phyloP scores from a whole-genome alignment of 2,888 invertebrate genomes.

The Cantharis nigra region DNA sequence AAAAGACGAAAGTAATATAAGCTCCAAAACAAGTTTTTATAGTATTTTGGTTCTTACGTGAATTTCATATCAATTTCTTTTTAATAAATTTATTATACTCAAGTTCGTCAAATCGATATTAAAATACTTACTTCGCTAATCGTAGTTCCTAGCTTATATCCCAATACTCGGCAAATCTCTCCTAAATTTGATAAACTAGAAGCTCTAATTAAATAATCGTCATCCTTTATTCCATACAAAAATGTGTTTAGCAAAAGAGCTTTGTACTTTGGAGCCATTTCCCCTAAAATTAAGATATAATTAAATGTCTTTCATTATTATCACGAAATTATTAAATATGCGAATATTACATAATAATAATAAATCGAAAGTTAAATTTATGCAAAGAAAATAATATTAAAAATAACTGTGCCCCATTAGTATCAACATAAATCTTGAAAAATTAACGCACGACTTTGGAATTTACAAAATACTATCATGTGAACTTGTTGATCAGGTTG shows the following conservation, averaged over 20 bases:
- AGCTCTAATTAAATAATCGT: constrained; percentile 74
- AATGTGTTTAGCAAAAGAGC: constrained; percentile 72
- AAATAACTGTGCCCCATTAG: not conserved
- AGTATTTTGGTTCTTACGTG: not conserved
- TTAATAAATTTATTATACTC: not conserved
- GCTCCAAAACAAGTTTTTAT: not conserved
- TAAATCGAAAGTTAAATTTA: not conserved
- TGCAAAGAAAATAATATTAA: not conserved
- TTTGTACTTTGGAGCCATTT: constrained; percentile 72
- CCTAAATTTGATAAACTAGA: constrained; percentile 85
- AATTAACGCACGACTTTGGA: not conserved
- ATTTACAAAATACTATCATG: not conserved
- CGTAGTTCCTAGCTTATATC: constrained; percentile 73
- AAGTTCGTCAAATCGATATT: constrained; percentile 8
- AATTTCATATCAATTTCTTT: not conserved
- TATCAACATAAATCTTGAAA: not conserved
- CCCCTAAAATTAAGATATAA: constrained; percentile 60
- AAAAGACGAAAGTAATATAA: not conserved
- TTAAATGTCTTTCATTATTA: not conserved
- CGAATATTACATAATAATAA: not conserved
- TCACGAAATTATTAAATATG: not conserved
- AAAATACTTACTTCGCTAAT: constrained; percentile 69
- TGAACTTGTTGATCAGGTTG: not conserved
- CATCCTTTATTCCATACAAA: constrained; percentile 69
- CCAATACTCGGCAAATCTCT: constrained; percentile 75